Evolutionary conservation across 2,888 invertebrate genomes (phyloP), one percentile per base, ranked within the genome.

Genomic region (Megaustenia siamemsis): DNA sequence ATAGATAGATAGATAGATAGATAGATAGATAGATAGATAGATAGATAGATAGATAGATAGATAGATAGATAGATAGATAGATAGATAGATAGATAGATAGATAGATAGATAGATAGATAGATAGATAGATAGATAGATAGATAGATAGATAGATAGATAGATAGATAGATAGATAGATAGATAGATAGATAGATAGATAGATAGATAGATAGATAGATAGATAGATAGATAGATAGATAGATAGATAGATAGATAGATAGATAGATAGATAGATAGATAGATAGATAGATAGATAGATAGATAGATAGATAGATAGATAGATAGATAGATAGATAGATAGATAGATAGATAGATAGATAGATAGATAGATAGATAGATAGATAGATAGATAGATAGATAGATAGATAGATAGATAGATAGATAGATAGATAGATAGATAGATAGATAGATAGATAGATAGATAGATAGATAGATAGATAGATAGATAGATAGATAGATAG

Each of bases 281-380:
- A 32, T 28, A 66, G 63, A 66, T 28, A 66, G 32, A 66, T n/a
- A 66, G 32, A 32, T 28, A 66, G 32, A 66, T 28, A 66, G 32
- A 66, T n/a, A 66, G 32, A 32, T 28, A 66, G 63, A 66, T 28
- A 66, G 32, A 66, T n/a, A 66, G 32, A 32, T 28, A 66, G 63
- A 66, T 28, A 32, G 32, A 66, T n/a, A 66, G 32, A 32, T 28
- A 66, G 63, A 66, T 28, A 66, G 32, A 32, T 28, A 66, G 63
- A 66, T 28, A 32, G 32, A 66, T n/a, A 66, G 32, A 66, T 28
- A 66, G 63, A 66, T 66, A 66, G 32, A 66, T n/a, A 66, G 32
- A 32, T 28, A 66, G 63, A 66, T 28, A 32, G 32, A 66, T n/a
- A 66, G 32, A 32, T 28, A 66, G 63, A 66, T 49, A 66, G 63